Conservation (phyloP, 2,888 invertebrate species). For the Sclerodermus sp. region DNA sequence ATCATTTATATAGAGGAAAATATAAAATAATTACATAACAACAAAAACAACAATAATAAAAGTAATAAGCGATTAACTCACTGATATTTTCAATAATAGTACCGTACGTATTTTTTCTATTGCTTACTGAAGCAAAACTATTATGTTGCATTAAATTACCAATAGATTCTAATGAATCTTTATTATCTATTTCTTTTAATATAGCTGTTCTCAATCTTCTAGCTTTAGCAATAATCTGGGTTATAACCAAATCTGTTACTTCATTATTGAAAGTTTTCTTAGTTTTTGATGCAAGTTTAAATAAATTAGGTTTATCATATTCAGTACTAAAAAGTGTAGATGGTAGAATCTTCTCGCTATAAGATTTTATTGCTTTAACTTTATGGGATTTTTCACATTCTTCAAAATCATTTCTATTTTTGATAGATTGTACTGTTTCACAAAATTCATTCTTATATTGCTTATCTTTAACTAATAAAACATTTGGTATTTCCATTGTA, state of each 20-base stretch:
- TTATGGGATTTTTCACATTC: neutral
- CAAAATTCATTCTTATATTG: constrained; percentile 10
- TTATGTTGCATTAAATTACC: constrained; percentile 20
- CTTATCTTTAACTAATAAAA: neutral
- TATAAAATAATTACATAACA: too few relatives aligned
- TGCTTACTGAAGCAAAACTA: too few relatives aligned
- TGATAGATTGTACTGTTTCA: constrained; percentile 1
- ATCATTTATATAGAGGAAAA: too few relatives aligned
- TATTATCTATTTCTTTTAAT: constrained; percentile 37
- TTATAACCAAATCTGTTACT: constrained; percentile 42
- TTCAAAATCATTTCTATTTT: neutral
- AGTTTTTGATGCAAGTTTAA: constrained; percentile 12
- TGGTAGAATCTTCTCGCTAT: too few relatives aligned
- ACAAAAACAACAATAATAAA: too few relatives aligned
- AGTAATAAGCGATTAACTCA: too few relatives aligned
- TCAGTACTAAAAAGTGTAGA: too few relatives aligned
- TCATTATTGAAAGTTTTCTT: constrained; percentile 28
- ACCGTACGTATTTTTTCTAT: too few relatives aligned
- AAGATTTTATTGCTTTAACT: too few relatives aligned
- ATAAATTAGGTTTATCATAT: constrained; percentile 35
- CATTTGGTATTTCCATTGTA: constrained; percentile 11
- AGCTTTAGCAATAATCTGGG: constrained; percentile 43
- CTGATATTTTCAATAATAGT: too few relatives aligned
- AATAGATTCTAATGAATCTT: constrained; percentile 33
- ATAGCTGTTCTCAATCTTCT: constrained; percentile 44